Evolutionary conservation across 1,140 invertebrate species (phyloP).

Genomic region (Vanessa atalanta): DNA sequence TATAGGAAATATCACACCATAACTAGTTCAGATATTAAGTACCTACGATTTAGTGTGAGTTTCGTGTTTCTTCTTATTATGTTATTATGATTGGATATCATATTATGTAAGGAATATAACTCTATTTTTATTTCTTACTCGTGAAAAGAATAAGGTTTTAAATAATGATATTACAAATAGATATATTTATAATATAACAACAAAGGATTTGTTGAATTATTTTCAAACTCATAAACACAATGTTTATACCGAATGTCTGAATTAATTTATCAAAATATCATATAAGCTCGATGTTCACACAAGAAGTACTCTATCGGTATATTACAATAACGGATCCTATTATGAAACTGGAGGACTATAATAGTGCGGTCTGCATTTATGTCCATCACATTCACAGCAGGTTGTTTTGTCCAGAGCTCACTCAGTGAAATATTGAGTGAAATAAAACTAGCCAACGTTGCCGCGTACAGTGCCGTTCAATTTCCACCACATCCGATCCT

Average conservation of each 20-base stretch:
- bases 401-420: slow-evolving; percentile 57
- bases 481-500: slow-evolving; percentile 30
- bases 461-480: slow-evolving; percentile 30
- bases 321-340: slow-evolving; percentile 24
- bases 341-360: slow-evolving; percentile 16
- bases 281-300: not conserved
- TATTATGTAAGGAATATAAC: too few species aligned
- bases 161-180: too few species aligned
- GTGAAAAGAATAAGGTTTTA: too few species aligned
- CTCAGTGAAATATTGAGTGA: slow-evolving; percentile 64
- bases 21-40: too few species aligned
- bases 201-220: too few species aligned
- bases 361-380: slow-evolving; percentile 30
- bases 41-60: too few species aligned
- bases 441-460: slow-evolving; percentile 56
- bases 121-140: too few species aligned
- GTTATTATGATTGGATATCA: too few species aligned
- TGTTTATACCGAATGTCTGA: not conserved
- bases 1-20: too few species aligned
- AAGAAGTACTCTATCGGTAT: not conserved
- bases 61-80: too few species aligned
- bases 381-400: slow-evolving; percentile 66
- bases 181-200: too few species aligned
- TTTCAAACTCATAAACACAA: not conserved
- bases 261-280: not conserved